A percentile compares a stretch with the other conserved stretches of the same genome.
phyloP scores from a whole-genome alignment of 2,113 vertebrate genomes.

The Hemichromis elongatus region DNA sequence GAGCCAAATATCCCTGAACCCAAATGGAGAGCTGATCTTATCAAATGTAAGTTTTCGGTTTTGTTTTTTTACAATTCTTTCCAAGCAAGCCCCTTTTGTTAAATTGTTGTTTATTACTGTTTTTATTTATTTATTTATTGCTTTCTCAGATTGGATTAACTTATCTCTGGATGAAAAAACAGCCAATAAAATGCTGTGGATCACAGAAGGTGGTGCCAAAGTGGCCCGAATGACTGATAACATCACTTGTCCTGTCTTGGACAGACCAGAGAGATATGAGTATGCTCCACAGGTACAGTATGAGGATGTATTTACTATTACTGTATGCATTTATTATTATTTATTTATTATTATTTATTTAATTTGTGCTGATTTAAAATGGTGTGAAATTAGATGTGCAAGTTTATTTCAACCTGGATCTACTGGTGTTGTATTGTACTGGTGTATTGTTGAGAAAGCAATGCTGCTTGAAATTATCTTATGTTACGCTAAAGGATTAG shows the following conservation, averaged over 20 bases:
- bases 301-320: too few species aligned
- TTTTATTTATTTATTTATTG: background rate
- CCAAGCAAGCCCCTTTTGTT: background rate
- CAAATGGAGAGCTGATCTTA: conserved; percentile 57
- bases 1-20: conserved; percentile 64
- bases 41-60: conserved; percentile 48
- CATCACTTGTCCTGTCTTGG: conserved; percentile 58
- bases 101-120: background rate
- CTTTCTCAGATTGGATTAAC: conserved; percentile 55
- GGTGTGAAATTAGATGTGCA: background rate
- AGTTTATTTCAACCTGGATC: conserved; percentile 16
- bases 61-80: background rate
- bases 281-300: conserved; percentile 62
- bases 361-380: too few species aligned
- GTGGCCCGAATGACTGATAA: conserved; percentile 59
- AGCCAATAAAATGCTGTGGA: conserved; percentile 67
- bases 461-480: background rate
- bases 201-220: conserved; percentile 53
- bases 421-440: background rate
- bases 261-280: conserved; percentile 65
- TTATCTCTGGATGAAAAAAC: conserved; percentile 64
- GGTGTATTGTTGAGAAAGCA: too few species aligned
- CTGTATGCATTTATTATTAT: too few species aligned
- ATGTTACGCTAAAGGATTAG: background rate
- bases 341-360: too few species aligned